These are phyloP conservation scores for Ormia ochracea DNA, from an alignment of 2,888 invertebrate genomes.

Conservation along the genomic window DNA sequence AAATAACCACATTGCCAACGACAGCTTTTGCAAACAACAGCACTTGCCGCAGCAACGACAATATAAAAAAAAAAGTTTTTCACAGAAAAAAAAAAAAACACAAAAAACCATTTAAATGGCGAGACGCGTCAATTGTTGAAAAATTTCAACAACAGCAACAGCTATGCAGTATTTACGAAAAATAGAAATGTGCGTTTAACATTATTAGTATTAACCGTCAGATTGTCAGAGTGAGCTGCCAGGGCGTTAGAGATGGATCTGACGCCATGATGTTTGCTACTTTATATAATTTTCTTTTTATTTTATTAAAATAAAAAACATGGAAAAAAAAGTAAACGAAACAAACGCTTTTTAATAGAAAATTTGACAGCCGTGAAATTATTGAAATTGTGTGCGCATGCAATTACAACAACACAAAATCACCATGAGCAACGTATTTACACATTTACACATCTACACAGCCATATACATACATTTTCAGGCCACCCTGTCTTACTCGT, in stretches of 20 bases:
- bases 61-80: not conserved
- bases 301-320: constrained; percentile 18
- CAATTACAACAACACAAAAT: not conserved
- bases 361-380: constrained; percentile 69
- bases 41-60: constrained; percentile 9
- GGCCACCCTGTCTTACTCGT: not conserved
- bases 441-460: not conserved
- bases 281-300: not conserved
- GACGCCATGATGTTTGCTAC: constrained; percentile 52
- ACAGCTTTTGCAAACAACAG: constrained; percentile 25
- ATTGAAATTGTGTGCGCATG: constrained; percentile 61
- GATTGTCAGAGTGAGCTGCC: constrained; percentile 27
- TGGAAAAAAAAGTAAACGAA: constrained; percentile 58
- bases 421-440: not conserved
- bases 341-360: constrained; percentile 67
- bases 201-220: constrained; percentile 57
- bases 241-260: constrained; percentile 21
- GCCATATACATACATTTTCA: not conserved
- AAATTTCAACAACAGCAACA: constrained; percentile 38
- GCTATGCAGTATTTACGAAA: constrained; percentile 1
- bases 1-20: constrained; percentile 16
- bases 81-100: not conserved
- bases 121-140: constrained; percentile 62
- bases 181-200: constrained; percentile 37
- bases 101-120: constrained; percentile 59